Conservation (phyloP, 2,888 invertebrate genomes). For the Lasiommata megera region DNA sequence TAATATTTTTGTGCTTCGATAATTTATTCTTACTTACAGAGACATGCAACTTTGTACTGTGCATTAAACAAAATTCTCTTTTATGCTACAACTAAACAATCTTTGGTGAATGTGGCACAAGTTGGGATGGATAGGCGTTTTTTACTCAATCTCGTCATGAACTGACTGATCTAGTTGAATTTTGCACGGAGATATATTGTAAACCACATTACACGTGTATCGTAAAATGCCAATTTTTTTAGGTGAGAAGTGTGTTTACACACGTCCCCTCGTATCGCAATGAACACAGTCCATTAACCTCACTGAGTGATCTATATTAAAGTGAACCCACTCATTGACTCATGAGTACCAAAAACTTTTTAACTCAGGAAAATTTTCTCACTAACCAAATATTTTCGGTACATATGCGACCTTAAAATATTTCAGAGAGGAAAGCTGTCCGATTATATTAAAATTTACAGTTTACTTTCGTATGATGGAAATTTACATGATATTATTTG, state of each 20-base stretch:
- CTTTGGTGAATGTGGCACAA: too few relatives aligned
- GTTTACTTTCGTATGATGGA: not conserved
- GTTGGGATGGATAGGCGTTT: too few relatives aligned
- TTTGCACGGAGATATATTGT: too few relatives aligned
- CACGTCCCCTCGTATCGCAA: constrained; percentile 36
- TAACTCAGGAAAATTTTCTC: constrained; percentile 18
- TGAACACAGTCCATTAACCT: constrained; percentile 38
- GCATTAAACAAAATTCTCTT: too few relatives aligned
- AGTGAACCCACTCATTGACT: constrained; percentile 27
- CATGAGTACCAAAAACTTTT: constrained; percentile 24
- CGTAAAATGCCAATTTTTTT: constrained; percentile 21
- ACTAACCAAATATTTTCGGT: not conserved
- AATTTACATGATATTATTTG: too few relatives aligned
- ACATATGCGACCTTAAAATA: not conserved
- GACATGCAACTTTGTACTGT: too few relatives aligned
- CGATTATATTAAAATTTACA: not conserved
- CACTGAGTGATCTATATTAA: constrained; percentile 34
- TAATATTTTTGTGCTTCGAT: too few relatives aligned
- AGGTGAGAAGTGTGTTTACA: constrained; percentile 39
- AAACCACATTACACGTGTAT: constrained; percentile 6
- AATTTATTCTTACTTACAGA: too few relatives aligned
- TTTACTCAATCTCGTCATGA: too few relatives aligned
- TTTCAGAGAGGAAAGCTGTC: too few relatives aligned
- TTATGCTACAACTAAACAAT: too few relatives aligned
- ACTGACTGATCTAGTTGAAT: too few relatives aligned